Percentiles rank a stretch among this genome's conserved stretches.
phyloP scores from a whole-genome alignment of 1,140 invertebrate species.

The Trypoxylus dichotomus region DNA sequence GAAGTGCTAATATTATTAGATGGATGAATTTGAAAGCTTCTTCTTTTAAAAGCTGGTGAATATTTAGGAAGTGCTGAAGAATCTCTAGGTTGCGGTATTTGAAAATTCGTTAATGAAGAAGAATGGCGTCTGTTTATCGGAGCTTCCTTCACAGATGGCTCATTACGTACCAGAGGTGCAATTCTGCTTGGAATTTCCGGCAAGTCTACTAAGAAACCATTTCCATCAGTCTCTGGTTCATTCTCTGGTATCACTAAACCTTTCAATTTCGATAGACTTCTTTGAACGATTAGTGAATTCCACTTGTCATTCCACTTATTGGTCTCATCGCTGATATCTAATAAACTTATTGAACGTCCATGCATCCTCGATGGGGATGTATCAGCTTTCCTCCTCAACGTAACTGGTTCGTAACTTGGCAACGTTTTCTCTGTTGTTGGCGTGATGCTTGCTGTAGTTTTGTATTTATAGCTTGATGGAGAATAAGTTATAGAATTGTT shows the following conservation, averaged over 20 bases:
- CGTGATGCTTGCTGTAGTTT: not conserved
- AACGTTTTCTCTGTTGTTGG: not conserved
- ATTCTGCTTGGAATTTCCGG: constrained; percentile 77
- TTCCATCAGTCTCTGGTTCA: constrained; percentile 52
- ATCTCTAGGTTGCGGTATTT: constrained; percentile 45
- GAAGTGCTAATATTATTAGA: not conserved
- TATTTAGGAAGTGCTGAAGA: constrained; percentile 67
- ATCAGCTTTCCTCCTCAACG: not conserved
- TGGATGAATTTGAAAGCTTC: constrained; percentile 69
- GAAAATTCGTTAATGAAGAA: constrained; percentile 43
- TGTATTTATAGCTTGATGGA: not conserved
- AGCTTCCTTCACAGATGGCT: not conserved
- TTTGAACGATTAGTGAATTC: constrained; percentile 73
- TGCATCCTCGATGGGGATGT: not conserved
- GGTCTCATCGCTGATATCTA: not conserved
- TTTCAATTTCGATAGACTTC: constrained; percentile 78
- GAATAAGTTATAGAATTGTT: not conserved
- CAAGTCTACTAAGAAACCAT: constrained; percentile 61
- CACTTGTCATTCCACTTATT: constrained; percentile 51
- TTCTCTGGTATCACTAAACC: constrained; percentile 84
- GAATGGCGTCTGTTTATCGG: constrained; percentile 32
- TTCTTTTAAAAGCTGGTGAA: constrained; percentile 80
- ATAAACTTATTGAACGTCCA: not conserved
- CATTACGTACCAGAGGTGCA: not conserved
- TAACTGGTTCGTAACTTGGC: not conserved